A percentile compares a stretch with the other conserved stretches of the same genome.
Conservation (phyloP, 2,888 invertebrate genomes). For the Cacoxenus indagator region DNA sequence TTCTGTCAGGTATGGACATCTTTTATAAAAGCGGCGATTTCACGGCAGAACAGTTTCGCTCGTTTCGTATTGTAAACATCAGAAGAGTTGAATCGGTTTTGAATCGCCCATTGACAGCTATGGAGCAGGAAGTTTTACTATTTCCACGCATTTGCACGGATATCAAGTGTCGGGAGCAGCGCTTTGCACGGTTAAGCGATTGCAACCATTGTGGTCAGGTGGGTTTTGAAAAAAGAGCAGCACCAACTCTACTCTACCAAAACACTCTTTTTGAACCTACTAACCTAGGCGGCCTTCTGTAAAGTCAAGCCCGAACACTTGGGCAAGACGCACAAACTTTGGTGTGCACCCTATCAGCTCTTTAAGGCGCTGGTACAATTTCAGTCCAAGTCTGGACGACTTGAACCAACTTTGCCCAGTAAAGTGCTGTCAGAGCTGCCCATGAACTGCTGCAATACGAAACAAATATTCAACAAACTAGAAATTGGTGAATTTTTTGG, state of each 20-base stretch:
- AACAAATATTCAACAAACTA: conserved; percentile 56
- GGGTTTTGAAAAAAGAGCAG: background rate
- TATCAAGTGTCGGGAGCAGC: conserved; percentile 74
- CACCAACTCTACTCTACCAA: background rate
- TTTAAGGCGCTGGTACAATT: conserved; percentile 75
- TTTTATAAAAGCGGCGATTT: conserved; percentile 71
- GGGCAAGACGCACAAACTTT: conserved; percentile 72
- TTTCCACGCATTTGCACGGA: conserved; percentile 77
- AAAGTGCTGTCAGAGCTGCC: conserved; percentile 67
- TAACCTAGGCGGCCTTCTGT: conserved; percentile 73
- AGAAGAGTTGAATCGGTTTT: conserved; percentile 75
- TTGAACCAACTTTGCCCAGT: conserved; percentile 75
- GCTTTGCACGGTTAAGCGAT: conserved; percentile 71
- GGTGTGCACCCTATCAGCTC: conserved; percentile 77
- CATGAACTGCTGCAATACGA: conserved; percentile 54
- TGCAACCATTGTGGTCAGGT: conserved; percentile 76
- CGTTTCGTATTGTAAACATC: conserved; percentile 76
- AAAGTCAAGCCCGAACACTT: conserved; percentile 72
- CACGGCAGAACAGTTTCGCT: conserved; percentile 75
- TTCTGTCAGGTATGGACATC: conserved; percentile 72
- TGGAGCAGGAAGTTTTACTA: conserved; percentile 79
- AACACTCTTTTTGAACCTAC: conserved; percentile 26
- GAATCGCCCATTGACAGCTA: conserved; percentile 74
- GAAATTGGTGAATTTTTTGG: conserved; percentile 49
- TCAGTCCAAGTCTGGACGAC: conserved; percentile 75